These are phyloP conservation scores for Drosophila willistoni DNA, from an alignment of 1,140 invertebrate species.

Conservation along the genomic window DNA sequence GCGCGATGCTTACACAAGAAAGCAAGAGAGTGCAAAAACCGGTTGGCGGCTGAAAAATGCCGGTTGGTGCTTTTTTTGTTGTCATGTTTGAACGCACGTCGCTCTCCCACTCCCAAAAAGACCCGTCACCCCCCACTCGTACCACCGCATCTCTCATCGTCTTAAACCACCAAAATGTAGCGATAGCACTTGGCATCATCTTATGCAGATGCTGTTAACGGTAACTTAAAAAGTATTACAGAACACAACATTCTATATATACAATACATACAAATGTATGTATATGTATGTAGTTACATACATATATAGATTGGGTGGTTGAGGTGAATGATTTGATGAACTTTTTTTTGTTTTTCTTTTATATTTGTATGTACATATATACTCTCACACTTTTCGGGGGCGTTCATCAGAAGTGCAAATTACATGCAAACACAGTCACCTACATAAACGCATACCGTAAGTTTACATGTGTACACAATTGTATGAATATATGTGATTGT, in stretches of 20 bases:
- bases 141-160: too few relatives aligned
- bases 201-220: conserved; percentile 11
- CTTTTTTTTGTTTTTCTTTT: neutral
- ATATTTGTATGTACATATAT: too few relatives aligned
- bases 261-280: too few relatives aligned
- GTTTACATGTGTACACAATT: conserved; percentile 27
- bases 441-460: conserved; percentile 22
- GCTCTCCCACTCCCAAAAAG: neutral
- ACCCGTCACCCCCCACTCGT: neutral
- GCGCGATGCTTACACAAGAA: conserved; percentile 8
- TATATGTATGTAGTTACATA: too few relatives aligned
- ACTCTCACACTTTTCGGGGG: conserved; percentile 31
- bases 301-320: neutral
- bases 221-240: neutral
- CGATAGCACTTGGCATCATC: conserved; percentile 9
- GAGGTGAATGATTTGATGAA: neutral
- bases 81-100: conserved; percentile 18
- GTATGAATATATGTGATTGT: neutral
- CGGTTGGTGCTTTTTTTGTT: conserved; percentile 67
- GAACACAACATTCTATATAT: neutral
- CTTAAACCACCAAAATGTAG: too few relatives aligned
- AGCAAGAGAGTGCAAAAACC: conserved; percentile 47
- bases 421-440: conserved; percentile 40
- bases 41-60: conserved; percentile 79
- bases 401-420: conserved; percentile 66